phyloP scores from a whole-genome alignment of 2,797 vertebrate genomes.

The Malacoctenus gilli region DNA sequence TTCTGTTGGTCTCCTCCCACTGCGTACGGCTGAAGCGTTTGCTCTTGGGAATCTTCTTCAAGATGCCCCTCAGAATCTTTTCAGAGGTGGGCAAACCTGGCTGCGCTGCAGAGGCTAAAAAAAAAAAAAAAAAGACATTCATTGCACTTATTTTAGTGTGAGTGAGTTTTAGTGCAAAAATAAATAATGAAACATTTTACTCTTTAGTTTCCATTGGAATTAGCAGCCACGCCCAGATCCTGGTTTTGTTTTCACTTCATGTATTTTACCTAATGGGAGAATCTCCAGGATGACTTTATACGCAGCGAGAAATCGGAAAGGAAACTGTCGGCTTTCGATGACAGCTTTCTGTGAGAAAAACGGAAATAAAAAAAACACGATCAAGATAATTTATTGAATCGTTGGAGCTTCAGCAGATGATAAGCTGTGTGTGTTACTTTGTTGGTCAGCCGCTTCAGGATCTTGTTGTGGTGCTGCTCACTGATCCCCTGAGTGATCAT shows the following conservation, averaged over 20 bases:
- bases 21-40: accelerated
- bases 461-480: conserved; percentile 80
- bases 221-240: too few species aligned
- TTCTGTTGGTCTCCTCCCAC: conserved; percentile 25
- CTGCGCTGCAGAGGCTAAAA: conserved; percentile 39
- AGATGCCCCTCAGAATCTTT: conserved; percentile 68
- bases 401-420: not conserved
- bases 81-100: conserved; percentile 45
- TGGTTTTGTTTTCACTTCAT: not conserved
- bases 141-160: too few species aligned
- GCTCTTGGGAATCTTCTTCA: conserved; percentile 68
- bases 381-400: not conserved
- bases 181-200: too few species aligned
- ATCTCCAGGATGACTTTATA: conserved; percentile 86
- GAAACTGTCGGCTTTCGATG: conserved; percentile 87
- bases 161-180: too few species aligned
- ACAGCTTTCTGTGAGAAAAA: conserved; percentile 80
- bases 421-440: conserved; percentile 66
- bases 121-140: not conserved
- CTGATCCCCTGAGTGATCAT: conserved; percentile 85
- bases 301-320: conserved; percentile 89
- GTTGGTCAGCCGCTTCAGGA: conserved; percentile 82
- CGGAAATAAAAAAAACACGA: not conserved
- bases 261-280: conserved; percentile 65
- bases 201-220: too few species aligned